Evolutionary conservation across 2,888 invertebrate genomes (phyloP), one percentile per base, ranked within the genome.

Genomic region (Drosophila prostipennis): DNA sequence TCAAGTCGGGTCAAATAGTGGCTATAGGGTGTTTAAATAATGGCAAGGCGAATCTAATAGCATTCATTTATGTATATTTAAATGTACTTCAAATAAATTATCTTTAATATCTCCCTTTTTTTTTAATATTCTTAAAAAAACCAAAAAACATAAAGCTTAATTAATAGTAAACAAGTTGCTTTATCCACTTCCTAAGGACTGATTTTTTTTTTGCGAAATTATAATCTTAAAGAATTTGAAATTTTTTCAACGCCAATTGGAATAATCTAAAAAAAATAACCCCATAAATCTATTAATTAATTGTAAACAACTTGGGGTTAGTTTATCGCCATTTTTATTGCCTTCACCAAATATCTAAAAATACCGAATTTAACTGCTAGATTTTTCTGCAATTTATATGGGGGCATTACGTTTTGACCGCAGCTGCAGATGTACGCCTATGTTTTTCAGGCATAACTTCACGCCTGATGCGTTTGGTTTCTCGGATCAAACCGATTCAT

Each of bases 401-500:
- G 6, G 3, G 29, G 29, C 46, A 46, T 46, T 46, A 46, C 14
- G n/a, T n/a, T 37, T 37, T 37, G 37, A 37, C 37, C 37, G 37
- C 37, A 37, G 37, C 37, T 37, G 37, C n/a, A 37, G 37, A 37
- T 13, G 37, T 37, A 37, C 37, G 37, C 37, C 37, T 13, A 34
- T 37, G 37, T n/a, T 45, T 26, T 8, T 14, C 7, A 4, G 13
- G 26, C 26, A 43, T 45, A 45, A 14, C 14, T 45, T 45, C 45
- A 23, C 43, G 43, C 43, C 43, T 23, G n/a, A 7, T 45, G 46
- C 14, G 10, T 32, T 32, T 3, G 48, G 32, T 34, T 32, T 16
- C 32, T 32, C 46, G 46, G 14, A 34, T 36, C 51, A 36, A 51
- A 37, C 26, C 13, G 16, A 48, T 48, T 48, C 37, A n/a, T 45